Evolutionary conservation across 2,888 invertebrate species (phyloP).

Genomic region (Standfussiana lucernea): DNA sequence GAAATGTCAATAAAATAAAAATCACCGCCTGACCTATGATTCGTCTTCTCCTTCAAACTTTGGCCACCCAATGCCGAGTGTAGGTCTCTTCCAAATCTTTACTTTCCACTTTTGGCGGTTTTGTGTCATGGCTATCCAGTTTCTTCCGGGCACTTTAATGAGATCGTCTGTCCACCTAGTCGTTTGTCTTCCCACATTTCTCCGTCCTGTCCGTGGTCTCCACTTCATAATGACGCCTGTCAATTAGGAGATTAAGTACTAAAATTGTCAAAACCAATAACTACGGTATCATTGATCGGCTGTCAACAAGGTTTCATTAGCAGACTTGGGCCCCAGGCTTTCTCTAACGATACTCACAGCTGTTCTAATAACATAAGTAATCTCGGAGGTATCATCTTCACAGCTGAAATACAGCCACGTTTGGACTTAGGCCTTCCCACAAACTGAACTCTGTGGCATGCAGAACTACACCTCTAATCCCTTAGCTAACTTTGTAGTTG

Average conservation of each 20-base stretch:
- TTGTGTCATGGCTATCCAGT: too few species aligned
- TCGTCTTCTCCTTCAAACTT: too few species aligned
- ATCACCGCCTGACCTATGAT: not conserved
- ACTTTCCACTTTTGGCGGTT: too few species aligned
- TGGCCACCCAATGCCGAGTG: too few species aligned
- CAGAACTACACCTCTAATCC: not conserved
- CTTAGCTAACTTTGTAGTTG: too few species aligned
- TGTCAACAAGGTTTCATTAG: not conserved
- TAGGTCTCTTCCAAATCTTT: too few species aligned
- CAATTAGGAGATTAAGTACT: not conserved
- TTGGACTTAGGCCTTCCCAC: not conserved
- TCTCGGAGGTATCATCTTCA: not conserved
- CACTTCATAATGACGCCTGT: not conserved
- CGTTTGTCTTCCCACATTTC: too few species aligned
- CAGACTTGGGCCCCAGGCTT: not conserved
- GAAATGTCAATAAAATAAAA: not conserved
- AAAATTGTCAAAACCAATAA: not conserved
- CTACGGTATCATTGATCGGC: not conserved
- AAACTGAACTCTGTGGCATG: not conserved
- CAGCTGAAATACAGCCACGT: not conserved
- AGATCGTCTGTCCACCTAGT: too few species aligned
- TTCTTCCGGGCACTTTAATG: too few species aligned
- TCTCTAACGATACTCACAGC: not conserved
- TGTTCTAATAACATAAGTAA: not conserved
- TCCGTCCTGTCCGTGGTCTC: too few species aligned